Evolutionary conservation across 2,113 vertebrate genomes (phyloP), one percentile per base, ranked within the genome.

Genomic region (Lonchura striata): DNA sequence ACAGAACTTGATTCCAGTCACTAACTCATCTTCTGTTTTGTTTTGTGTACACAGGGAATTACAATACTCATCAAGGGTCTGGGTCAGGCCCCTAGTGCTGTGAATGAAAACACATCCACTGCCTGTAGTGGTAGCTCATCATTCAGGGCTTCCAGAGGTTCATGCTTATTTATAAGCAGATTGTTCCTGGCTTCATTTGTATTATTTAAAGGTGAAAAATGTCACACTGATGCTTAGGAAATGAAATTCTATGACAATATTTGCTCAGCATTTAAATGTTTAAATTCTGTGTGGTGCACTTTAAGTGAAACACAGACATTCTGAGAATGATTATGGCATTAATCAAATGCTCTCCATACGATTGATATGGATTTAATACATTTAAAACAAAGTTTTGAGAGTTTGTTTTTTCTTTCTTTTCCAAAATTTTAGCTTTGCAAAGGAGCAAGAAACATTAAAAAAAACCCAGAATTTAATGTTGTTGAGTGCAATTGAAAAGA

Each of bases 151-250:
- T 82, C 63, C 79, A 88, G 47, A 54, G 39, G 47, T 72, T 91
- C 88, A 57, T 85, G 59, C 76, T 86, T 94, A 86, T 91, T 88
- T 90, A 82, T 90, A 85, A 94, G 82, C 23, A 91, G 68, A 71
- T 74, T 86, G 68, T 61, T 91, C 56, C 50, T 54, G 82, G 60
- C 82, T 74, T 88, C 72, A 49, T 92, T 91, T 93, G 81, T 95
- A 44, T 92, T 94, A 65, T 84, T 92, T 91, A 69, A 81, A 95
- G 74, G 63, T 95, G 90, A 83, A 93, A 92, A 95, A 86, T 83
- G 60, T 70, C 92, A 94, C 37, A 47, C 25, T 41, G 76, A 13
- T 81, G 53, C 68, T 95, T 85, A 75, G 69, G 65, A 95, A 93
- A 64, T 68, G 22, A 80, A 91, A 85, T 70, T 54, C n/a, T 86